phyloP scores from a whole-genome alignment of 2,888 invertebrate species.

The Tetragonula carbonaria region DNA sequence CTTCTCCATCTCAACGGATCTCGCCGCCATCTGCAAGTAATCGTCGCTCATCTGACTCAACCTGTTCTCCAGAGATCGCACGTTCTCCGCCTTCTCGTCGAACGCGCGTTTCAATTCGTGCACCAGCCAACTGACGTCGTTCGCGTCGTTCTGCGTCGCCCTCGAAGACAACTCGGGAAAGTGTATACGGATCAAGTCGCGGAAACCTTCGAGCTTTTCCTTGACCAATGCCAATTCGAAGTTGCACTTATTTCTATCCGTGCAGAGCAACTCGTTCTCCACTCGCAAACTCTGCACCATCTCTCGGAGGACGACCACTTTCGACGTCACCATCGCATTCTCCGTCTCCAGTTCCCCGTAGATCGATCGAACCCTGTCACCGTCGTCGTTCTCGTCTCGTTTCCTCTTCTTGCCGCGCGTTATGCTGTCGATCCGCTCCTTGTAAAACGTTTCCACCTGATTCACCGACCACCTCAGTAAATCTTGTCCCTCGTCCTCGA shows the following conservation, averaged over 20 bases:
- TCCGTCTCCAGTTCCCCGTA: slow-evolving; percentile 65
- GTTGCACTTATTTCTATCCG: slow-evolving; percentile 70
- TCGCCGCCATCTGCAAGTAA: slow-evolving; percentile 2
- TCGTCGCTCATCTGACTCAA: slow-evolving; percentile 2
- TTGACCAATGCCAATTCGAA: slow-evolving; percentile 67
- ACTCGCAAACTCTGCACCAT: slow-evolving; percentile 65
- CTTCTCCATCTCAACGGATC: slow-evolving; percentile 18
- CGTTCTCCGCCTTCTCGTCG: slow-evolving; percentile 38
- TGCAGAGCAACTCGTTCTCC: slow-evolving; percentile 63
- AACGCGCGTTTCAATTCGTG: slow-evolving; percentile 59
- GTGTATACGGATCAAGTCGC: slow-evolving; percentile 33
- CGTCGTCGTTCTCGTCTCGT: slow-evolving; percentile 62
- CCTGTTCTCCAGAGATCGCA: slow-evolving; percentile 11
- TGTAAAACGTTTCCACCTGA: slow-evolving; percentile 74
- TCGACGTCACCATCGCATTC: slow-evolving; percentile 64
- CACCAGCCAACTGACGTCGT: slow-evolving; percentile 26
- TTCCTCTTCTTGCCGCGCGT: slow-evolving; percentile 69
- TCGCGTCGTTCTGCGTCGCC: slow-evolving; percentile 9
- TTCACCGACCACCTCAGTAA: slow-evolving; percentile 74
- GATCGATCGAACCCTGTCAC: slow-evolving; percentile 51
- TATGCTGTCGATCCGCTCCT: slow-evolving; percentile 70
- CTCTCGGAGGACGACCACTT: slow-evolving; percentile 62
- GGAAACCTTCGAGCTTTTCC: slow-evolving; percentile 67
- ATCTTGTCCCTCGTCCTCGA: slow-evolving; percentile 70
- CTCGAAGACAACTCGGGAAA: slow-evolving; percentile 6